Base-by-base conservation (phyloP, 2,888 invertebrate genomes). In the Penaeus monodon region DNA sequence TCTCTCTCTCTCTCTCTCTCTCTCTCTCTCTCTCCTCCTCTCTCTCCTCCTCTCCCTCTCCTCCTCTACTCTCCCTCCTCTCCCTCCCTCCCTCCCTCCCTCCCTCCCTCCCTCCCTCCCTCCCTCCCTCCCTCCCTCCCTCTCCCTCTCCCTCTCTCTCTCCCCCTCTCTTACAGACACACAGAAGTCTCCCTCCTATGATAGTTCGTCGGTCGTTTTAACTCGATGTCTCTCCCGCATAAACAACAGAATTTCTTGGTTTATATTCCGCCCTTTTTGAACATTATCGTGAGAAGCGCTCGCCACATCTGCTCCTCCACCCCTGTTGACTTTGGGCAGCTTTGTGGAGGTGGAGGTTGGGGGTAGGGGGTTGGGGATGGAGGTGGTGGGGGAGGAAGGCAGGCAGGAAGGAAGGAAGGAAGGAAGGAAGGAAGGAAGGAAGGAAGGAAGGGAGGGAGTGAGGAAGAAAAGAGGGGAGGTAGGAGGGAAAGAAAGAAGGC, bases 251-350 rank as follows among this genome's bases (percentile, higher is more conserved):
- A 38, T 38, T 38, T 38, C 33, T 38, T 38, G 33, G 33, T 38
- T 38, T 38, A 38, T 38, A 38, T 57, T n/a, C 63, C 27, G 27
- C 57, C 14, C 63, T 20, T 27, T 64, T 64, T 78, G 27, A 27
- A 63, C 78, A 57, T 78, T 29, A 57, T 78, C 78, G 27, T 78
- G 64, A 29, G 29, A 64, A 64, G 29, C 79, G 64, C 33, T 38
- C 79, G 29, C 64, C 64, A 33, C 79, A 33, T 65, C 64, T 65
- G 29, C 57, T 64, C 33, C 22, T 29, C 24, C 14, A 20, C 78
- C 78, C n/a, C n/a, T 57, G 49, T 78, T 57, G 27, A 78, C 57
- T 63, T 57, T 49, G 22, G 10, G 49, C 49, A 57, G 27, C 22
- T 27, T n/a, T 73, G 27, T 17, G 73, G 22, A 12, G 6, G n/a